Evolutionary conservation across 2,888 invertebrate species (phyloP).

Genomic region (Syrista parreyssii): DNA sequence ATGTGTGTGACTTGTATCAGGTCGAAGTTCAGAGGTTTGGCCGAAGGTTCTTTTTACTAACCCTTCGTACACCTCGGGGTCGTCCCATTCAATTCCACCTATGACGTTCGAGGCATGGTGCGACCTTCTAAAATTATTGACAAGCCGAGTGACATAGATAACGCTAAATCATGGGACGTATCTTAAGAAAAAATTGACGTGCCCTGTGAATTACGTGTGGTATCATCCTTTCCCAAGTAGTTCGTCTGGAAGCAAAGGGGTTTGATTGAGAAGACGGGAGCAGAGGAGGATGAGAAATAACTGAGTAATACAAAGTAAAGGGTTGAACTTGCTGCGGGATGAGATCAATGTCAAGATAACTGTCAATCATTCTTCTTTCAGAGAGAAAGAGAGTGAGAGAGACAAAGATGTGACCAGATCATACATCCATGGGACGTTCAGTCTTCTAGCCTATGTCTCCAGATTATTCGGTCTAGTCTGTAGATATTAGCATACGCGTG

Average conservation of each 20-base stretch:
- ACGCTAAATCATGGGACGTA: too few relatives aligned
- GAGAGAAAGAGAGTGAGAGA: too few relatives aligned
- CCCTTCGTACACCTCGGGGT: not conserved
- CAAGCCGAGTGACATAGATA: too few relatives aligned
- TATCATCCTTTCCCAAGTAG: too few relatives aligned
- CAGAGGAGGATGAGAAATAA: too few relatives aligned
- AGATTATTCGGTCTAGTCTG: not conserved
- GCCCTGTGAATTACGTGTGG: too few relatives aligned
- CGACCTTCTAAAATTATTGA: too few relatives aligned
- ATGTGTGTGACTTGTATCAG: conserved; percentile 2
- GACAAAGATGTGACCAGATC: not conserved
- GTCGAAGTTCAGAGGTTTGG: not conserved
- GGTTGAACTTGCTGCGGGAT: too few relatives aligned
- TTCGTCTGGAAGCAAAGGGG: not conserved
- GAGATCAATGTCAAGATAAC: too few relatives aligned
- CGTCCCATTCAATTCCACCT: not conserved
- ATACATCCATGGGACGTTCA: not conserved
- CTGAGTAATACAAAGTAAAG: too few relatives aligned
- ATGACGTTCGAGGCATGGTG: not conserved
- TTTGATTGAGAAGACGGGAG: too few relatives aligned
- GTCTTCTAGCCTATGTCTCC: not conserved
- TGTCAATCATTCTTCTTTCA: not conserved
- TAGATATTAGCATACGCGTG: conserved; percentile 33
- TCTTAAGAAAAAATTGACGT: too few relatives aligned
- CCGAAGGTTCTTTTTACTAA: not conserved